Conservation (phyloP, 2,888 invertebrate genomes). For the Uloborus plumipes region DNA sequence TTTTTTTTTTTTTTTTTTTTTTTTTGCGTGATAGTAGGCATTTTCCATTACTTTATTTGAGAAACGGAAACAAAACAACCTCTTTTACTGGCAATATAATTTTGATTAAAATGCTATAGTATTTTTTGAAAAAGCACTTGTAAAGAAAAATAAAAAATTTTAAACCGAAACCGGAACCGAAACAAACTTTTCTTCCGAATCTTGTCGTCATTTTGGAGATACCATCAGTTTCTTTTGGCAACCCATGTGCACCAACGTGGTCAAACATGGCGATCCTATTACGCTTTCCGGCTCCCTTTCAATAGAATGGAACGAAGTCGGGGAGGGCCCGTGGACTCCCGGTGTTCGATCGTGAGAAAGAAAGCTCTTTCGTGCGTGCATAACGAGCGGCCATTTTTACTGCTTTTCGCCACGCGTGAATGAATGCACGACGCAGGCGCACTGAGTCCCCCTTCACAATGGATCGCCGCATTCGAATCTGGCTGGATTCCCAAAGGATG, state of each 20-base stretch:
- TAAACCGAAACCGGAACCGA: too few species aligned
- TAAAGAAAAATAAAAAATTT: too few species aligned
- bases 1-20: too few species aligned
- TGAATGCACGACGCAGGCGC: slow-evolving; percentile 57
- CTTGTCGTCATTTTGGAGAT: too few species aligned
- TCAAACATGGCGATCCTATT: slow-evolving; percentile 6
- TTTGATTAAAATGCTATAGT: too few species aligned
- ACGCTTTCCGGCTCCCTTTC: background rate
- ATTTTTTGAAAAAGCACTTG: too few species aligned
- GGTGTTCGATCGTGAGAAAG: slow-evolving; percentile 62
- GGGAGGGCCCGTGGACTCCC: slow-evolving; percentile 8
- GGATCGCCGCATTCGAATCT: slow-evolving; percentile 48
- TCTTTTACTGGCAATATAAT: too few species aligned
- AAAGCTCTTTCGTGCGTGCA: slow-evolving; percentile 59
- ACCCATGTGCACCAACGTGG: background rate
- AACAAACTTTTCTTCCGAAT: too few species aligned
- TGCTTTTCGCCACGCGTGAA: slow-evolving; percentile 64
- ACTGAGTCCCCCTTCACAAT: slow-evolving; percentile 43
- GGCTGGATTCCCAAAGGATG: slow-evolving; percentile 54
- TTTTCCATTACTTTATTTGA: too few species aligned
- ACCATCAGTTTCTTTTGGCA: too few species aligned
- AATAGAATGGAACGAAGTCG: background rate
- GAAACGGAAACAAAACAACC: too few species aligned
- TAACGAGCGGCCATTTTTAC: slow-evolving; percentile 65
- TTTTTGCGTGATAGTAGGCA: too few species aligned